phyloP scores from a whole-genome alignment of 2,888 invertebrate genomes.

The Himalopsyche anomala region DNA sequence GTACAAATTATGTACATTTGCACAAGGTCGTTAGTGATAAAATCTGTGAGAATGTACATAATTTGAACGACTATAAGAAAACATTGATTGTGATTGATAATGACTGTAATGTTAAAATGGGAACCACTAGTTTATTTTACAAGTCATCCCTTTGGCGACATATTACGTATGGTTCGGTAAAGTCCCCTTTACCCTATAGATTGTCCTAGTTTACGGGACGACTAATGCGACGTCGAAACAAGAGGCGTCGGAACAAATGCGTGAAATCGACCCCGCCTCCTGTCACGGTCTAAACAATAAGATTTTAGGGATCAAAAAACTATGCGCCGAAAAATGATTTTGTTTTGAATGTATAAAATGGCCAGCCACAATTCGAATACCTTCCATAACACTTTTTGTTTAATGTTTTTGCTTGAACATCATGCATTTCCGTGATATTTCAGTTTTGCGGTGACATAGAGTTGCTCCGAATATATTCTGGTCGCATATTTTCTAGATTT shows the following conservation, averaged over 20 bases:
- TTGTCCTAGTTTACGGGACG: constrained; percentile 46
- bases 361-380: too few species aligned
- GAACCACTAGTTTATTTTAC: neutral
- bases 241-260: constrained; percentile 60
- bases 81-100: too few species aligned
- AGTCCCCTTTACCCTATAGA: constrained; percentile 42
- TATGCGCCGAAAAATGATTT: neutral
- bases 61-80: too few species aligned
- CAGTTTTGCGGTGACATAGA: too few species aligned
- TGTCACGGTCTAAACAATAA: constrained; percentile 58
- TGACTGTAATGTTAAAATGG: neutral
- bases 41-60: too few species aligned
- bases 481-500: too few species aligned
- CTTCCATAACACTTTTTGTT: neutral
- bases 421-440: too few species aligned
- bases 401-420: neutral
- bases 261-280: constrained; percentile 61
- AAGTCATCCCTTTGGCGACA: constrained; percentile 41
- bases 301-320: constrained; percentile 44
- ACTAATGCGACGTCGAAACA: constrained; percentile 62
- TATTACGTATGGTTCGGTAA: constrained; percentile 47
- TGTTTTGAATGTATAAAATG: neutral
- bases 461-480: too few species aligned
- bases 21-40: too few species aligned
- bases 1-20: too few species aligned